These are phyloP conservation scores for Holotrichia oblita DNA, from an alignment of 1,140 invertebrate species.

Conservation along the genomic window DNA sequence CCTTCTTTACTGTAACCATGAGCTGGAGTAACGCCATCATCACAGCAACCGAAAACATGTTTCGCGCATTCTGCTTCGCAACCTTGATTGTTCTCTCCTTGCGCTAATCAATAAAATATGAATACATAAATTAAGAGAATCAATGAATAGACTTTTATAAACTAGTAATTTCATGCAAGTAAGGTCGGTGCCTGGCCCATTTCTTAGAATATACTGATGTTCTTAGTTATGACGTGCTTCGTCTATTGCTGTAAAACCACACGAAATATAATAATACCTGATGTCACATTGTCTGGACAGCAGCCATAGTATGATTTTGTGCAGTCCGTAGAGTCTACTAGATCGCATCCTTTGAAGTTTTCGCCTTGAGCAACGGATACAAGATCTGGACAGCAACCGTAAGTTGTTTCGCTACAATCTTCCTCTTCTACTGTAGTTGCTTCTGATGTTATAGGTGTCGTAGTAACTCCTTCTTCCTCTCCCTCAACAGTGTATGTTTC, in stretches of 20 bases:
- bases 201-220: too few relatives aligned
- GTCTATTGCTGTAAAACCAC: too few relatives aligned
- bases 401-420: conserved; percentile 81
- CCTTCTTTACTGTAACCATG: conserved; percentile 85
- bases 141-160: conserved; percentile 22
- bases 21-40: conserved; percentile 83
- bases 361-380: conserved; percentile 80
- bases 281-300: conserved; percentile 76
- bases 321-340: conserved; percentile 67
- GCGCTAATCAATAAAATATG: conserved; percentile 61
- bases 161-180: too few relatives aligned
- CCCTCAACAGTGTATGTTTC: conserved; percentile 48
- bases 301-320: conserved; percentile 74
- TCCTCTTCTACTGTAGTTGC: conserved; percentile 58
- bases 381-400: conserved; percentile 89
- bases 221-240: too few relatives aligned
- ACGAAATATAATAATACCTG: conserved; percentile 65
- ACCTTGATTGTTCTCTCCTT: conserved; percentile 75
- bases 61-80: conserved; percentile 77
- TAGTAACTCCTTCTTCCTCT: conserved; percentile 62
- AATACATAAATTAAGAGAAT: background rate
- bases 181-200: too few relatives aligned
- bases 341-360: conserved; percentile 64
- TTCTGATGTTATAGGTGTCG: conserved; percentile 57
- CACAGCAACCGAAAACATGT: conserved; percentile 88